These are phyloP conservation scores for Malurus elegans DNA, from an alignment of 2,113 vertebrate species.

Conservation along the genomic window DNA sequence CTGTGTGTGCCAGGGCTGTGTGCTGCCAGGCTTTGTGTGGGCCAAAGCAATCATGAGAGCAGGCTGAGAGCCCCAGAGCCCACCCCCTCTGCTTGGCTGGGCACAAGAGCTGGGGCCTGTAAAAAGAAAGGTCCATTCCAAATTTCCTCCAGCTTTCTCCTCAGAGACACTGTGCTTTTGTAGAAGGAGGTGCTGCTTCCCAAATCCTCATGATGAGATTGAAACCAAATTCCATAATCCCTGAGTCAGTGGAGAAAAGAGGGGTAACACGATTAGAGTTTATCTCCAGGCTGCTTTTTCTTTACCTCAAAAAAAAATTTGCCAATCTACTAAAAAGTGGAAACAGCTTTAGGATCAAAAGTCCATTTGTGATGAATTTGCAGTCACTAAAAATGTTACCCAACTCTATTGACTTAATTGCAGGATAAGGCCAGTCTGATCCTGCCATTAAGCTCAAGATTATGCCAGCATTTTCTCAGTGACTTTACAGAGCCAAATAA, in stretches of 20 bases:
- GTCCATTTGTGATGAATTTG: neutral
- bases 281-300: neutral
- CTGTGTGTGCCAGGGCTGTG: neutral
- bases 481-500: neutral
- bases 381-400: neutral
- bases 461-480: neutral
- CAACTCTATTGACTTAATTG: neutral
- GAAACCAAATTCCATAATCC: neutral
- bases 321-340: neutral
- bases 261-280: neutral
- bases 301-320: neutral
- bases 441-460: neutral
- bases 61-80: neutral
- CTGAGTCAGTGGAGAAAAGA: neutral
- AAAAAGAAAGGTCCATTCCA: neutral
- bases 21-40: rapidly evolving
- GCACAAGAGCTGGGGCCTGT: neutral
- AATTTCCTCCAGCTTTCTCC: neutral
- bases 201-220: neutral
- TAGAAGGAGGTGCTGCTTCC: neutral
- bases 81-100: neutral
- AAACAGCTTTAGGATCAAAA: slow-evolving; percentile 1
- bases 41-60: neutral
- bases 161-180: neutral
- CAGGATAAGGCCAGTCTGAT: neutral